Evolutionary conservation across 2,797 vertebrate species (phyloP), one percentile per base, ranked within the genome.

Genomic region (Oryzias dopingdopingensis): DNA sequence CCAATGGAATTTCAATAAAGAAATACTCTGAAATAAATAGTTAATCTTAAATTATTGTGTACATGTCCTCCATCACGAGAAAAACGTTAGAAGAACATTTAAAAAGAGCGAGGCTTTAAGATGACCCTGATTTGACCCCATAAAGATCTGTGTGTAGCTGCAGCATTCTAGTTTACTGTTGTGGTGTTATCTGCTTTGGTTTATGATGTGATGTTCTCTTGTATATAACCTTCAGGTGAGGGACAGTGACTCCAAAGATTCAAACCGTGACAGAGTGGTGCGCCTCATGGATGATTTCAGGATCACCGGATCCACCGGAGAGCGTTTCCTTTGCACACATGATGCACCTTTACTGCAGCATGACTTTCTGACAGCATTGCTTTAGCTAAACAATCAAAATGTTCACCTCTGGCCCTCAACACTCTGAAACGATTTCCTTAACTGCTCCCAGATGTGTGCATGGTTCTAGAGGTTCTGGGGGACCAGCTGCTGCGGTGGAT

Each of bases 201-300:
- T 45, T 10, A 22, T 22, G 18, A 10, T 16, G 6, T 54, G 8
- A 37, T 37, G 4, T 53, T 2, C 58, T 56, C 13, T 3, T 20
- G 45, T 56, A 4, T 44, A 0, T 49, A 44, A 23, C 41, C 24
- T 23, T 49, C 76, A 95, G 94, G 94, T 96, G 4, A 85, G 93
- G 41, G 93, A 95, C 76, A 93, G 91, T 0, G 94, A 96, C 78
- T 89, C 92, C 55, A 90, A 86, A 41, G 94, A 96, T 75, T 83
- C 85, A 15, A 92, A 93, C 49, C 88, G 92, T 5, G 93, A 95
- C 53, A 74, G 64, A 20, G 47, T 90, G 0, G 91, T 92, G 40
- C 81, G 94, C 45, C 93, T 96, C 44, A 93, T 94, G 0, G 95
- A 96, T 42, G 94, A 96, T 80, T 96, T 96, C 88, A 92, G 87